Conservation (phyloP, 2,797 vertebrate genomes). For the Manis crassicaudata region DNA sequence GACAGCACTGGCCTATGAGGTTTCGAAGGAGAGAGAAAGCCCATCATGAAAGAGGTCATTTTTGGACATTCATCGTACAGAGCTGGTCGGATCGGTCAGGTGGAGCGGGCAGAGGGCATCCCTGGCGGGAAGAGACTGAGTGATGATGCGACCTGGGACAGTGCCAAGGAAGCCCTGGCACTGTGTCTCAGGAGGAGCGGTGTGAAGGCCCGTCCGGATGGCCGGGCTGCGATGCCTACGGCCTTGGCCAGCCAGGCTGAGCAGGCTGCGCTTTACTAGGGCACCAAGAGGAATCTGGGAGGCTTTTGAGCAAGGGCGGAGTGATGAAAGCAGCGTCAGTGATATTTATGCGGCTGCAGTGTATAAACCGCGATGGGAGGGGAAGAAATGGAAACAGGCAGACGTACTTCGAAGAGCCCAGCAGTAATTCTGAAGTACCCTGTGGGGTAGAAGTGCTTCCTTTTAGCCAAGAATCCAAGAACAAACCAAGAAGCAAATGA, state of each 20-base stretch:
- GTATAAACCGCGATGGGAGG: not conserved
- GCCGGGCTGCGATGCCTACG: not conserved
- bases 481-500: not conserved
- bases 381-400: not conserved
- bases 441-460: not conserved
- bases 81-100: not conserved
- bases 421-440: not conserved
- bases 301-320: not conserved
- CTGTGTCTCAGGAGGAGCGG: not conserved
- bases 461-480: not conserved
- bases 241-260: not conserved
- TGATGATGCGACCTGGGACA: fast-evolving
- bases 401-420: not conserved
- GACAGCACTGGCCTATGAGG: not conserved
- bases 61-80: not conserved
- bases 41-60: not conserved
- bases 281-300: not conserved
- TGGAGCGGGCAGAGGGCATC: not conserved
- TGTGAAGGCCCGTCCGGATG: not conserved
- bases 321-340: not conserved
- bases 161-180: not conserved
- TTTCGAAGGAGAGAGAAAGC: slow-evolving; percentile 24
- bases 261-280: not conserved
- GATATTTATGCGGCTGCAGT: not conserved
- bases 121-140: not conserved